Percentiles rank a stretch among this genome's conserved stretches.
phyloP scores from a whole-genome alignment of 2,113 vertebrate species.

The Microcebus tavaratra region DNA sequence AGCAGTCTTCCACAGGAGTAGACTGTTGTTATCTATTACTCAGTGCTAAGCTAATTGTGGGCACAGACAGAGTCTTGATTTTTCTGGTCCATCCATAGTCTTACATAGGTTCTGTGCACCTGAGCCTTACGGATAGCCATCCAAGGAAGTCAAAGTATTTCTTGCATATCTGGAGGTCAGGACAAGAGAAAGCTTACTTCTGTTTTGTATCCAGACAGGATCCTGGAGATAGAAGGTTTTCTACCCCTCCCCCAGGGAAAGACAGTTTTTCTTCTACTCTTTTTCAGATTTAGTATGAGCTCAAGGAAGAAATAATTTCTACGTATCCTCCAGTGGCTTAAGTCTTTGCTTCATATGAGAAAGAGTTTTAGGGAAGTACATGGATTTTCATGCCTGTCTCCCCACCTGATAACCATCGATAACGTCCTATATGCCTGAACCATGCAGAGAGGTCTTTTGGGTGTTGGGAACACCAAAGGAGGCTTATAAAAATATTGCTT shows the following conservation, averaged over 20 bases:
- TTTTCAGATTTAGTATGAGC: not conserved
- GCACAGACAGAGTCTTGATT: not conserved
- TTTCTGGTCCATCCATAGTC: not conserved
- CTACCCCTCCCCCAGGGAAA: not conserved
- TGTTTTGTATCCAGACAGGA: not conserved
- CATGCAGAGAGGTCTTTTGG: not conserved
- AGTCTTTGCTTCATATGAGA: not conserved
- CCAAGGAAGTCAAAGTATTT: not conserved
- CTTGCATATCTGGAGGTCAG: not conserved
- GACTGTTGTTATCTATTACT: not conserved
- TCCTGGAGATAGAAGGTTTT: not conserved
- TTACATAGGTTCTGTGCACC: not conserved
- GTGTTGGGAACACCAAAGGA: not conserved
- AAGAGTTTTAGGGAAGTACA: not conserved
- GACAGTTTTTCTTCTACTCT: not conserved
- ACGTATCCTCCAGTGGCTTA: not conserved
- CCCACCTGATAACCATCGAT: not conserved
- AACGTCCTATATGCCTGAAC: accelerated
- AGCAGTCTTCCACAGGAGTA: not conserved
- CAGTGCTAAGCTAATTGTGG: not conserved
- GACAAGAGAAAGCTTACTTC: not conserved
- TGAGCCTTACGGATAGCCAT: not conserved
- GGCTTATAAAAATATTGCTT: not conserved
- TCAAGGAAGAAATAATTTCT: not conserved
- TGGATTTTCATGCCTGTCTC: not conserved